Evolutionary conservation across 1,140 invertebrate species (phyloP).

Genomic region (Diabrotica virgifera): DNA sequence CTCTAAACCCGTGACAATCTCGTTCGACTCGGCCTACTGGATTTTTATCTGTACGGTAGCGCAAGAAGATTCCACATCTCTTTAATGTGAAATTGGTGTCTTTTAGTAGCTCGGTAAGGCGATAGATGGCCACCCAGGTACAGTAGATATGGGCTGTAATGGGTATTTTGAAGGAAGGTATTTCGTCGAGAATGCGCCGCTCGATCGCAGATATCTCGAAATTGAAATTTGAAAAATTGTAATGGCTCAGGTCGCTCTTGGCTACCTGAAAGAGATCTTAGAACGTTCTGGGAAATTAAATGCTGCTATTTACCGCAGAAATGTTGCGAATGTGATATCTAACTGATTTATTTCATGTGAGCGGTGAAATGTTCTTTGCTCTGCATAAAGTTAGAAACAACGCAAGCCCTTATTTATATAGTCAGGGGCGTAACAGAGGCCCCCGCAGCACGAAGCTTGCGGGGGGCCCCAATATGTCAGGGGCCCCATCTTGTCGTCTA

Average conservation of each 20-base stretch:
- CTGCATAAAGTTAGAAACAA: no score
- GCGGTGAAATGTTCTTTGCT: no score
- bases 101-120: slow-evolving; percentile 21
- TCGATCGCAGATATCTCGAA: background rate
- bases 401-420: no score
- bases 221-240: slow-evolving; percentile 3
- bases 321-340: no score
- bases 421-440: no score
- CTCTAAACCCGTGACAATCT: slow-evolving; percentile 9
- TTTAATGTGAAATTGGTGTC: slow-evolving; percentile 31
- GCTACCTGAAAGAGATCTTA: no score
- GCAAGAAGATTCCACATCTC: slow-evolving; percentile 20
- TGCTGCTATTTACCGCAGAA: no score
- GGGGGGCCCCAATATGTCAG: no score
- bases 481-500: no score
- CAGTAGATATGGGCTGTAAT: slow-evolving; percentile 6
- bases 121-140: slow-evolving; percentile 28
- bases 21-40: slow-evolving; percentile 17
- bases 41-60: slow-evolving; percentile 30
- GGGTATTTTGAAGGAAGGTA: background rate
- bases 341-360: no score
- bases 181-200: background rate
- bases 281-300: no score
- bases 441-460: no score
- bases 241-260: background rate